Conservation (phyloP, 2,113 vertebrate genomes). For the Climacteris rufus region DNA sequence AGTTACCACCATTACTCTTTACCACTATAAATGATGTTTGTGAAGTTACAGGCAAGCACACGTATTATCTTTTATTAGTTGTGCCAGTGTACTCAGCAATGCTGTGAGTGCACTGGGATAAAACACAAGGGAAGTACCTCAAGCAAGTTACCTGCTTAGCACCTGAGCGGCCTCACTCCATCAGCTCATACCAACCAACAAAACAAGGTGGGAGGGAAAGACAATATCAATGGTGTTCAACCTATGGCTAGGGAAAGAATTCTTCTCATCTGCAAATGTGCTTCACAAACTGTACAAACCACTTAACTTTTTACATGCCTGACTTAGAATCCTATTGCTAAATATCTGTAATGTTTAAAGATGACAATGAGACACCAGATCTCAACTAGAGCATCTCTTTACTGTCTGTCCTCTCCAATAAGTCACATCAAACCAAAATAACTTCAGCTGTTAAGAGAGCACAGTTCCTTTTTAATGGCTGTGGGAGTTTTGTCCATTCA, state of each 20-base stretch:
- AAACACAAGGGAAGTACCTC: not conserved
- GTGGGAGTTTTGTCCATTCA: not conserved
- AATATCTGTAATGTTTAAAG: not conserved
- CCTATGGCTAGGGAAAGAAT: not conserved
- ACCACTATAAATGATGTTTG: accelerated
- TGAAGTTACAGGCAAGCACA: not conserved
- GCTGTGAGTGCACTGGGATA: not conserved
- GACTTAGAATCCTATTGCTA: not conserved
- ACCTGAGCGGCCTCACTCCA: too few relatives aligned
- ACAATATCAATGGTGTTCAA: not conserved
- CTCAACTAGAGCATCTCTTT: not conserved
- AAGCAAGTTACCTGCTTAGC: not conserved
- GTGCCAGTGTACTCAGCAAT: not conserved
- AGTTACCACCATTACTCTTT: not conserved
- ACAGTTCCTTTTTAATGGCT: not conserved
- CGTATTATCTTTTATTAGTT: accelerated
- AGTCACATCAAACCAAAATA: not conserved
- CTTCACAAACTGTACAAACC: not conserved
- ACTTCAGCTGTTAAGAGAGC: not conserved
- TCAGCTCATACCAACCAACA: not conserved
- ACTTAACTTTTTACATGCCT: not conserved
- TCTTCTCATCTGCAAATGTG: not conserved
- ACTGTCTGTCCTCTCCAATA: not conserved
- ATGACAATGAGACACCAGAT: not conserved
- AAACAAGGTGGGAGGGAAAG: not conserved